phyloP scores from a whole-genome alignment of 2,888 invertebrate species.

The Neoitamus cyanurus region DNA sequence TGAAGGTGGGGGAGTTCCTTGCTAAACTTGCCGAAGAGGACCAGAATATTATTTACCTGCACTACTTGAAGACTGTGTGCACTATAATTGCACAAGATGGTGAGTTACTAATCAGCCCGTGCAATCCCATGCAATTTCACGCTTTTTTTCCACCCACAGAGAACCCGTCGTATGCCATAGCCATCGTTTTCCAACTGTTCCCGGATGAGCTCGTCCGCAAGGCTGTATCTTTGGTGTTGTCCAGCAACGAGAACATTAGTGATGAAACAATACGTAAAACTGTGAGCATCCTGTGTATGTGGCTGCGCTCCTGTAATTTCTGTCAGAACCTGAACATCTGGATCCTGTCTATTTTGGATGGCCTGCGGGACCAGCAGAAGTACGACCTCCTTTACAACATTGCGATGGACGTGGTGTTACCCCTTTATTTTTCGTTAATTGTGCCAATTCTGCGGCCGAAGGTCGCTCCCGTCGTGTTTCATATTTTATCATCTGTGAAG shows the following conservation, averaged over 20 bases:
- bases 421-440: slow-evolving; percentile 69
- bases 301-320: slow-evolving; percentile 74
- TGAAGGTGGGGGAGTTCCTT: slow-evolving; percentile 60
- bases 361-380: slow-evolving; percentile 71
- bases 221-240: slow-evolving; percentile 56
- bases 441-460: slow-evolving; percentile 25
- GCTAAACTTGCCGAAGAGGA: slow-evolving; percentile 58
- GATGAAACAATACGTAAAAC: slow-evolving; percentile 72
- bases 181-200: slow-evolving; percentile 63
- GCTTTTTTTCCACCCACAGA: slow-evolving; percentile 18
- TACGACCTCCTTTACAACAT: slow-evolving; percentile 72
- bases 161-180: slow-evolving; percentile 61
- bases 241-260: slow-evolving; percentile 61
- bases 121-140: neutral
- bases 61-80: slow-evolving; percentile 60
- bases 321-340: slow-evolving; percentile 74
- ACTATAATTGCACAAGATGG: slow-evolving; percentile 58
- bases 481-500: slow-evolving; percentile 29
- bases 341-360: slow-evolving; percentile 75
- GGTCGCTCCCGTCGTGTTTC: slow-evolving; percentile 26
- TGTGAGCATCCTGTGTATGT: slow-evolving; percentile 74
- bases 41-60: slow-evolving; percentile 54
- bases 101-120: neutral
- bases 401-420: slow-evolving; percentile 71
- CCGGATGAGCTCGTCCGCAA: slow-evolving; percentile 59